Conservation (phyloP, 2,797 vertebrate genomes). For the Clangula hyemalis region DNA sequence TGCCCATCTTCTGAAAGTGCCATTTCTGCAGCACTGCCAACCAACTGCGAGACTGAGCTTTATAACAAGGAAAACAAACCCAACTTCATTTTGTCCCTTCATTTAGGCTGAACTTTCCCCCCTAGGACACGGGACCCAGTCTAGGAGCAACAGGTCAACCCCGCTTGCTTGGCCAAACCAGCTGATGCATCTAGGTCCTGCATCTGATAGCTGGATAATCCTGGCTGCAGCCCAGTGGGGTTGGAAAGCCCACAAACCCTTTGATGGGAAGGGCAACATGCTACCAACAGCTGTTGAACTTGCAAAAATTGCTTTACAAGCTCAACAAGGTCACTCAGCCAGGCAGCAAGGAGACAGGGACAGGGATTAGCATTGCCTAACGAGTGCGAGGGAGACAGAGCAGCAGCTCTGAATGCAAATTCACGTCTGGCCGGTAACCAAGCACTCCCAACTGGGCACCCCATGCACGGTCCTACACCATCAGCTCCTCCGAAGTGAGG, state of each 20-base stretch:
- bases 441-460: neutral
- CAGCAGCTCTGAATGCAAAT: neutral
- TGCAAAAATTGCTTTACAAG: neutral
- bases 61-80: neutral
- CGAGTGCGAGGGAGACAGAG: neutral
- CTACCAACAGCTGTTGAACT: neutral
- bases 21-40: neutral
- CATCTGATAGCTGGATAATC: neutral
- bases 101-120: neutral
- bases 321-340: neutral
- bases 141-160: neutral
- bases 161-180: neutral
- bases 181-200: accelerated
- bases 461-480: neutral
- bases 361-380: neutral
- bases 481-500: neutral
- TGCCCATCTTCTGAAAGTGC: accelerated
- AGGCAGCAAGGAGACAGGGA: neutral
- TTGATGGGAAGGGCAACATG: neutral
- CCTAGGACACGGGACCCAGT: too few relatives aligned
- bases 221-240: neutral
- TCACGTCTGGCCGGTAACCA: accelerated
- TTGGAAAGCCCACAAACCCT: neutral
- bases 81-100: neutral
- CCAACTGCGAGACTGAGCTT: neutral